phyloP scores from a whole-genome alignment of 1,140 invertebrate genomes.

The Drosophila aff. region DNA sequence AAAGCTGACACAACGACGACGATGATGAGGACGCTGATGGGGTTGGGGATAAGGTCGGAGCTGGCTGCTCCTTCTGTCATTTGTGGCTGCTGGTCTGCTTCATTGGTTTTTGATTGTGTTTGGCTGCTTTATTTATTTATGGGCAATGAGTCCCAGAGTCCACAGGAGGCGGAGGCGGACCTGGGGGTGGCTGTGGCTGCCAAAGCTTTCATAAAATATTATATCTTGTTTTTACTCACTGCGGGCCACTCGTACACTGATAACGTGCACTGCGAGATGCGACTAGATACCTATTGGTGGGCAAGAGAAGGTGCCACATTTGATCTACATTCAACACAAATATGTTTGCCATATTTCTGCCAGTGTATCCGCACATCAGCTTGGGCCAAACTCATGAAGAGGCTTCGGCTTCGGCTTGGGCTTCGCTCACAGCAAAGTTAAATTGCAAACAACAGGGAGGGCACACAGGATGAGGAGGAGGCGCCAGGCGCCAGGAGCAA shows the following conservation, averaged over 20 bases:
- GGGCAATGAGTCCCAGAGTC: constrained; percentile 47
- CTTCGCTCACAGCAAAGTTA: constrained; percentile 66
- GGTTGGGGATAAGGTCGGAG: constrained; percentile 4
- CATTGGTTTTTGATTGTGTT: constrained; percentile 82
- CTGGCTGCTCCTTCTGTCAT: constrained; percentile 56
- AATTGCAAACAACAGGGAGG: constrained; percentile 72
- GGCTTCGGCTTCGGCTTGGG: constrained; percentile 46
- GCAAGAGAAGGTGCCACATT: too few relatives aligned
- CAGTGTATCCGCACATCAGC: constrained; percentile 40
- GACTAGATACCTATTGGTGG: too few relatives aligned
- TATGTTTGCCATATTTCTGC: too few relatives aligned
- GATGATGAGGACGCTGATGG: constrained; percentile 31
- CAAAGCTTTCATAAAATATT: constrained; percentile 75
- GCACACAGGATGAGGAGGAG: constrained; percentile 10
- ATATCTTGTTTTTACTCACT: constrained; percentile 66
- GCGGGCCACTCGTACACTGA: constrained; percentile 19
- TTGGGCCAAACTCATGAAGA: constrained; percentile 47
- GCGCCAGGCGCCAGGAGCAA: background rate
- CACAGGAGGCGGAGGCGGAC: too few relatives aligned
- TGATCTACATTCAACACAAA: too few relatives aligned
- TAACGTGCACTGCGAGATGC: background rate
- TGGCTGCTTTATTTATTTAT: constrained; percentile 81
- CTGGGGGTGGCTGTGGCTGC: background rate
- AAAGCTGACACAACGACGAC: constrained; percentile 30
- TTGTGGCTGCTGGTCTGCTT: constrained; percentile 76